Evolutionary conservation across 2,888 invertebrate genomes (phyloP), one percentile per base, ranked within the genome.

Genomic region (Stegophylla sp.): DNA sequence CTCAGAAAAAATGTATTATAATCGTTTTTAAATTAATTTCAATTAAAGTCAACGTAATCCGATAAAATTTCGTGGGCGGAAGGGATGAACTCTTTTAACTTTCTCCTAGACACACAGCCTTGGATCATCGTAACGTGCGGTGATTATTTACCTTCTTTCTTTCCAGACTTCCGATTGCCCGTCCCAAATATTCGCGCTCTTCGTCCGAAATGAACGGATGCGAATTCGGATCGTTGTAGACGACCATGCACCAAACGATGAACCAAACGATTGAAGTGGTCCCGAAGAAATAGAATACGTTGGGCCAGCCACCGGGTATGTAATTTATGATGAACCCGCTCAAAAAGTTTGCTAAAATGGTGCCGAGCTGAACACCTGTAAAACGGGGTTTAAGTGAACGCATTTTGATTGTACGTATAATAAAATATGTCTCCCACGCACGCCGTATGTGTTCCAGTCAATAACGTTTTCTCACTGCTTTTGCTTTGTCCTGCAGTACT

Each of bases 141-240:
- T n/a, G n/a, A n/a, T n/a, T 17, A 41, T 74, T 83, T 84, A 83
- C 86, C 84, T 83, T 85, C 83, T 84, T 83, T 82, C 85, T 79
- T 41, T 84, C 83, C 3, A 82, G 84, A 82, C 85, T 85, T 84
- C 91, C 90, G 75, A 93, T 87, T 75, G 92, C 90, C 85, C 91
- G 90, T 84, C 89, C 88, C 20, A 93, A 86, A 85, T 90, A 93
- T 63, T 90, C 89, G 85, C 90, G 90, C 86, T 94, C 93, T 82
- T 90, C 88, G 79, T 92, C 91, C 71, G 91, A 90, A 83, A 93
- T 93, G 85, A 90, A 93, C 0, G 93, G 93, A 87, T 93, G 93
- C 1, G 90, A 89, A 73, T 89, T 89, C 1, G 93, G 93, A 84
- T 91, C 91, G 75, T 85, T 85, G 82, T 84, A 85, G 48, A 85